Conservation (phyloP, 2,797 vertebrate species). For the Neoniphon sammara region DNA sequence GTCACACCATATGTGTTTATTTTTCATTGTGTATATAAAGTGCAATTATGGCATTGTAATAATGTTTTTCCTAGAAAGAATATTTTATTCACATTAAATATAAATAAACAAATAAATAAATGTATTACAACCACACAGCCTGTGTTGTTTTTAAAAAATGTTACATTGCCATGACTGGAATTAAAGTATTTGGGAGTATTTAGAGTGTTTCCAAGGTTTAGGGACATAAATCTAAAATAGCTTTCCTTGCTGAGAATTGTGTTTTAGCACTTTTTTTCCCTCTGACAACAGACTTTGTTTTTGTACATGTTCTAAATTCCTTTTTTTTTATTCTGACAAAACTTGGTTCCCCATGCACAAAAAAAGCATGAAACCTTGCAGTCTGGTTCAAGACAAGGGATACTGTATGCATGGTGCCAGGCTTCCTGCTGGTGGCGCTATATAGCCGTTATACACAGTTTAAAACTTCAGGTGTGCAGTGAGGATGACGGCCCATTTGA, state of each 20-base stretch:
- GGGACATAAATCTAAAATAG: not conserved
- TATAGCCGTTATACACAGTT: too few species aligned
- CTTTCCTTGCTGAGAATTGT: too few species aligned
- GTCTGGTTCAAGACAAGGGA: too few species aligned
- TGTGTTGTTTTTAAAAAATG: constrained; percentile 14
- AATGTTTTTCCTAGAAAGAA: constrained; percentile 66
- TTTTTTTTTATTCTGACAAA: too few species aligned
- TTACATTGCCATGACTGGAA: not conserved
- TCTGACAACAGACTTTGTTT: not conserved
- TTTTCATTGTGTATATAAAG: constrained; percentile 71
- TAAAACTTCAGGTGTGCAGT: too few species aligned
- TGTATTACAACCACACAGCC: not conserved
- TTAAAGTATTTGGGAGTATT: constrained; percentile 19
- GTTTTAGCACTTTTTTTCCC: not conserved
- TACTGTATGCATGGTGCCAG: too few species aligned
- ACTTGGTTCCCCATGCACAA: too few species aligned
- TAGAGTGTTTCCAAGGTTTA: constrained; percentile 18
- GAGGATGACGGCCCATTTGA: too few species aligned
- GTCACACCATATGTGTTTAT: constrained; percentile 45
- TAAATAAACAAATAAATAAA: constrained; percentile 63
- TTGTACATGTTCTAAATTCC: too few species aligned
- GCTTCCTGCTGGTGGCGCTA: too few species aligned
- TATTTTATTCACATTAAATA: constrained; percentile 77
- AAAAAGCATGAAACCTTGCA: too few species aligned
- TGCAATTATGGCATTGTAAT: constrained; percentile 55